These are phyloP conservation scores for Misgurnus anguillicaudatus DNA, from an alignment of 2,113 vertebrate genomes.

Conservation along the genomic window DNA sequence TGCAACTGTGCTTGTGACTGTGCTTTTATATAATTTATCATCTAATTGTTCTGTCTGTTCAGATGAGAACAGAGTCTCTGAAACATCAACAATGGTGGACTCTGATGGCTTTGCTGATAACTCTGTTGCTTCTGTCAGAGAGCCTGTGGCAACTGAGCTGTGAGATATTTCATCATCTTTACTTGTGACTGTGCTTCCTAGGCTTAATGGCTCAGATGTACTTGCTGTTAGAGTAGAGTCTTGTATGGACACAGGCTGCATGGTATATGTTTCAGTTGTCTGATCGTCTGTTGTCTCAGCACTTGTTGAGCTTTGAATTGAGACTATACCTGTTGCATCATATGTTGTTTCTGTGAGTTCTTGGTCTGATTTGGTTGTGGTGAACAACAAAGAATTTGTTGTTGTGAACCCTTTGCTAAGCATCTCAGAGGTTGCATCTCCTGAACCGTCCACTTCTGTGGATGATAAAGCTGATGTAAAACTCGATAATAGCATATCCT, in stretches of 20 bases:
- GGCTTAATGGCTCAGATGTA: not conserved
- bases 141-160: not conserved
- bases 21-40: no score
- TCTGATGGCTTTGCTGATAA: no score
- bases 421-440: conserved; percentile 11
- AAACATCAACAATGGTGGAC: no score
- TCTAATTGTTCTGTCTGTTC: no score
- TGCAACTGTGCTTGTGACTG: not conserved
- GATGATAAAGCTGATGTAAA: not conserved
- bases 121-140: not conserved
- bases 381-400: not conserved
- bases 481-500: not conserved
- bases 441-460: conserved; percentile 32
- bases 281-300: not conserved
- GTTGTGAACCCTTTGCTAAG: conserved; percentile 1
- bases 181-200: not conserved
- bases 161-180: not conserved
- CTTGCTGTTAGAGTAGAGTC: not conserved
- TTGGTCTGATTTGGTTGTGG: not conserved
- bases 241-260: not conserved
- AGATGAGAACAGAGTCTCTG: no score
- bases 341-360: not conserved
- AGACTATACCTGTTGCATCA: not conserved
- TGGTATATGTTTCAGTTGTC: not conserved
- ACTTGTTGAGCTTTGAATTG: not conserved